Evolutionary conservation across 30 jellyfish, hydroid and myxozoan species (phyloP).

Genomic region (Cassiopea andromeda): DNA sequence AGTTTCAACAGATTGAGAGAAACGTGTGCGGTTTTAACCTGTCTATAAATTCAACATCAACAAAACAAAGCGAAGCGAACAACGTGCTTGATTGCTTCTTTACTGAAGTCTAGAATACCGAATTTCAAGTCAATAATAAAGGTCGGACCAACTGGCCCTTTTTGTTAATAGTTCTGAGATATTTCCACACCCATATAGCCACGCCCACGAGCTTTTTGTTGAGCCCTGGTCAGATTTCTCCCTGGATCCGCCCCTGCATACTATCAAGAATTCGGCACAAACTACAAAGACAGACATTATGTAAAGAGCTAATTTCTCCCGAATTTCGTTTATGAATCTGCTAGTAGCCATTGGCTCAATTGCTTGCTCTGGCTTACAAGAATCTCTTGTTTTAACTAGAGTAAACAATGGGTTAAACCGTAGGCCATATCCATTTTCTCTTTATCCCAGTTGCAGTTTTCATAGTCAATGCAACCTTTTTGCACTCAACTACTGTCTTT

Average conservation of each 20-base stretch:
- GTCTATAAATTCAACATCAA: too few species aligned
- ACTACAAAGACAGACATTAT: slow-evolving; percentile 9
- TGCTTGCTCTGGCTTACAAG: slow-evolving; percentile 55
- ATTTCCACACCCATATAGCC: too few species aligned
- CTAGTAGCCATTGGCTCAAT: slow-evolving; percentile 55
- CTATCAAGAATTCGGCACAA: slow-evolving; percentile 49
- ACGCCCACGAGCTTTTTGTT: too few species aligned
- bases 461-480: slow-evolving; percentile 59
- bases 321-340: slow-evolving; percentile 60
- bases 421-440: slow-evolving; percentile 48
- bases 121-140: too few species aligned
- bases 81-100: too few species aligned
- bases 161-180: too few species aligned
- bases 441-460: slow-evolving; percentile 69
- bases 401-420: slow-evolving; percentile 66
- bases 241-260: background rate
- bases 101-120: too few species aligned
- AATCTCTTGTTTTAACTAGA: slow-evolving; percentile 49
- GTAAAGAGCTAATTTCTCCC: slow-evolving; percentile 16
- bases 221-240: too few species aligned
- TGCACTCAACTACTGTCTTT: slow-evolving; percentile 55
- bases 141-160: too few species aligned
- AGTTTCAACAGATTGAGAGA: too few species aligned
- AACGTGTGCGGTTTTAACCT: too few species aligned
- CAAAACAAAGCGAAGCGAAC: too few species aligned